Base-by-base conservation (phyloP, 2,113 vertebrate genomes). In the Machaerirhynchus nigripectus region DNA sequence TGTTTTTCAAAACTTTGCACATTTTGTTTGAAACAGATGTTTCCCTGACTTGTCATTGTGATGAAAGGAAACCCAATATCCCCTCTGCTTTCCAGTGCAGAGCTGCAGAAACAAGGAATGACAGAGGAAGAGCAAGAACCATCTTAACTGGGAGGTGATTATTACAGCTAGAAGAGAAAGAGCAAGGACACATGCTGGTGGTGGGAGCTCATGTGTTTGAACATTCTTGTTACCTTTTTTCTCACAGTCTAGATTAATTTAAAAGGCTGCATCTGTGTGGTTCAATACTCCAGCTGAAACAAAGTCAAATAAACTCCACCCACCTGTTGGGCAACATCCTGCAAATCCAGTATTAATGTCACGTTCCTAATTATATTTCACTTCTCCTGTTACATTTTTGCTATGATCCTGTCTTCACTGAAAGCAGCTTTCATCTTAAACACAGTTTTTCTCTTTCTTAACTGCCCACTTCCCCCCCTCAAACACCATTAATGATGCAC, bases 21-120 rank as follows among this genome's bases (percentile, higher is more conserved):
- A 33, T 91, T 97, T 97, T 87, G 88, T 94, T 82, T 92, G 75
- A 95, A 93, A 92, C 95, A 98, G 97, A 97, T 97, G 97, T 97
- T 97, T 96, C 92, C 91, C 96, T 39, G 37, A 84, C 95, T 96
- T 96, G 80, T 90, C 74, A 26, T 47, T 40, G 67, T 57, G 73
- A 94, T 82, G 84, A 96, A 95, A 95, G 91, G 89, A 97, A 97
- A 97, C n/a, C 39, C 84, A 96, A 95, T 93, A 93, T 35, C 87
- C 81, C 76, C 82, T 61, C 26, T 74, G 86, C 74, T 96, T 97
- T 96, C 93, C 79, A 87, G 69, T 44, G 49, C 88, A 93, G 92
- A 15, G 40, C 75, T 86, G n/a, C 89, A 91, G 96, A 90, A 97
- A 97, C 73, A 82, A 92, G 94, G 81, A 90, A 60, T 44, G 24